Percentiles rank a stretch among this genome's conserved stretches.
Conservation (phyloP, 2,888 invertebrate species). For the Baccha elongata region DNA sequence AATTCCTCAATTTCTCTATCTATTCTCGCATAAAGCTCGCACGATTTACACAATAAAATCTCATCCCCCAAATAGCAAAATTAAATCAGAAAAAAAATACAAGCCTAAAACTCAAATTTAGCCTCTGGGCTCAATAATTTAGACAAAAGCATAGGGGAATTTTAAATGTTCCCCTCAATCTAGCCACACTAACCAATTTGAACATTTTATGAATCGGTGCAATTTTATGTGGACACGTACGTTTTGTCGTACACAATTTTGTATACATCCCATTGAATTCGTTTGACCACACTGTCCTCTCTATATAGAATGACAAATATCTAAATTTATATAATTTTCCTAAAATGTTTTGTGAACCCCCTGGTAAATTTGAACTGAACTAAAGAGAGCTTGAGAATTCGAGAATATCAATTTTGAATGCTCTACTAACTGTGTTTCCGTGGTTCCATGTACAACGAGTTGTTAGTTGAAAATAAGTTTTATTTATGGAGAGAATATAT, state of each 20-base stretch:
- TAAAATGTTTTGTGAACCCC: slow-evolving; percentile 21
- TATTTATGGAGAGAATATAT: slow-evolving; percentile 25
- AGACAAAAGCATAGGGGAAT: slow-evolving; percentile 31
- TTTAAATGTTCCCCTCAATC: slow-evolving; percentile 39
- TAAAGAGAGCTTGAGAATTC: slow-evolving; percentile 29
- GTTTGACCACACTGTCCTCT: slow-evolving; percentile 2
- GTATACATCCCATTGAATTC: slow-evolving; percentile 28
- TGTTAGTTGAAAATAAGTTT: slow-evolving; percentile 1
- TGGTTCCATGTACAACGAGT: background rate
- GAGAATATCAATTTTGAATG: slow-evolving; percentile 35
- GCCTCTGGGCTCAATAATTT: slow-evolving; percentile 54
- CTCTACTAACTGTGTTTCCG: background rate
- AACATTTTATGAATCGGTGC: slow-evolving; percentile 40
- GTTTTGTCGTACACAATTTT: background rate
- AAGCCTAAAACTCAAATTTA: slow-evolving; percentile 46
- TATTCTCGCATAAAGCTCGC: background rate
- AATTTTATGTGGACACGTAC: background rate
- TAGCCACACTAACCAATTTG: slow-evolving; percentile 51
- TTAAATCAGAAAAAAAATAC: background rate
- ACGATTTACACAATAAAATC: slow-evolving; percentile 48
- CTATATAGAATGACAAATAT: slow-evolving; percentile 52
- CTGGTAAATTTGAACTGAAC: slow-evolving; percentile 20
- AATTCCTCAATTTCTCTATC: slow-evolving; percentile 36
- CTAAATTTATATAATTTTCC: slow-evolving; percentile 56
- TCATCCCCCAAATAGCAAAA: slow-evolving; percentile 18